Percentiles rank a stretch among this genome's conserved stretches.
phyloP scores from a whole-genome alignment of 2,888 invertebrate species.

The Lobophora halterata region DNA sequence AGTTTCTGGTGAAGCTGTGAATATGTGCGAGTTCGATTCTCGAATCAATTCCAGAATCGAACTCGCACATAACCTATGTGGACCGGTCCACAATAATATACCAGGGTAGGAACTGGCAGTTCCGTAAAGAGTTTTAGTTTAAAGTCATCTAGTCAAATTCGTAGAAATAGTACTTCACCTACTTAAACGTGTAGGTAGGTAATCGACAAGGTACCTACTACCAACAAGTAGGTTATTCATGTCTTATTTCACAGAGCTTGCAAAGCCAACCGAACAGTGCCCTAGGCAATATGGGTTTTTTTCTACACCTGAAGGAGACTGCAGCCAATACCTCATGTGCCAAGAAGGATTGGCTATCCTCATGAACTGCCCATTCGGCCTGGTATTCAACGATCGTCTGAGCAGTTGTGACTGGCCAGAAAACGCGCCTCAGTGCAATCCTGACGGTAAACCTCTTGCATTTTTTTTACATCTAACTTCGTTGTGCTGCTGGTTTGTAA shows the following conservation, averaged over 20 bases:
- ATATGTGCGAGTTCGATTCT: too few species aligned
- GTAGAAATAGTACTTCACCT: too few species aligned
- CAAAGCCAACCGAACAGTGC: conserved; percentile 30
- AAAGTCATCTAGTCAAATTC: too few species aligned
- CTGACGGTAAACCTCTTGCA: conserved; percentile 41
- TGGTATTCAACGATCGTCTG: conserved; percentile 48
- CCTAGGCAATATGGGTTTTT: conserved; percentile 50
- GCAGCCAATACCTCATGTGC: conserved; percentile 56
- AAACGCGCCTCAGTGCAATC: conserved; percentile 55
- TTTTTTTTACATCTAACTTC: neutral
- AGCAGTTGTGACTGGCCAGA: conserved; percentile 58
- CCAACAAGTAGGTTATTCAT: too few species aligned
- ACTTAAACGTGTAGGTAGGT: too few species aligned
- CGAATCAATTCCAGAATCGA: too few species aligned
- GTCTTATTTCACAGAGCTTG: conserved; percentile 8
- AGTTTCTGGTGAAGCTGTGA: too few species aligned
- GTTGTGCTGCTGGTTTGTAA: too few species aligned
- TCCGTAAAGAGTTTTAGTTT: too few species aligned
- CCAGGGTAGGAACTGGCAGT: too few species aligned
- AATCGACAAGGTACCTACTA: neutral
- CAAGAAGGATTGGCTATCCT: conserved; percentile 47
- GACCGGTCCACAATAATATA: too few species aligned
- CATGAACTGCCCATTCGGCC: conserved; percentile 56
- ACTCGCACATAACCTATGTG: too few species aligned
- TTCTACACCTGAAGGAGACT: conserved; percentile 44